Base-by-base conservation (phyloP, 2,888 invertebrate genomes). In the Drosophila nigricruria region DNA sequence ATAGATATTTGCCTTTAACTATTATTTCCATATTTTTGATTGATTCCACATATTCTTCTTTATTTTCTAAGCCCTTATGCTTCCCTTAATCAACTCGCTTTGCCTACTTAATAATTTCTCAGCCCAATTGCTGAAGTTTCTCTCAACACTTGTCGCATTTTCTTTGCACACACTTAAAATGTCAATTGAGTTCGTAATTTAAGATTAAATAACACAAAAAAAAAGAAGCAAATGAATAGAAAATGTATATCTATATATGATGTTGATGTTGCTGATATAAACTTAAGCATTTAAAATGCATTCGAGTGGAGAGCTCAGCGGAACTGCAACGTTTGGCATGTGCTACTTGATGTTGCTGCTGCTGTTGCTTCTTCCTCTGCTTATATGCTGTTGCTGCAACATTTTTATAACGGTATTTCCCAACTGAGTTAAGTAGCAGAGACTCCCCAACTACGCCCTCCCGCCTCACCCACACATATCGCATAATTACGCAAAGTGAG, bases 381-480 rank as follows among this genome's bases (percentile, higher is more conserved):
- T 45, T 45, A n/a, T 45, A n/a, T 27, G 40, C 47, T 72, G 58
- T 59, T 66, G 54, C 38, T 64, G 38, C 40, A 43, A 25, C 57
- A 87, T 81, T 88, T 81, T 68, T 84, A 72, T 82, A 69, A 77
- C 67, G 70, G 66, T 84, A 87, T 89, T 87, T 88, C 89, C 82
- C 89, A 76, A 79, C 69, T 63, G 85, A 84, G 81, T 73, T 83
- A 87, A 84, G 88, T 87, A 89, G 85, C 76, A 74, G 71, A 67
- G 61, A 71, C 78, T 86, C 60, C 34, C 59, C 68, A 64, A 71
- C 16, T 3, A 38, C 49, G 50, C 1, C 1, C 1, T 5, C 42
- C 45, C 61, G 5, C 23, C 2, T 1, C 1, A 5, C 42, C 45
- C 61, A 9, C 18, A 34, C 75, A 73, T 72, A 75, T 76, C 79